phyloP scores from a whole-genome alignment of 2,888 invertebrate species.

The Pemphredon lugubris region DNA sequence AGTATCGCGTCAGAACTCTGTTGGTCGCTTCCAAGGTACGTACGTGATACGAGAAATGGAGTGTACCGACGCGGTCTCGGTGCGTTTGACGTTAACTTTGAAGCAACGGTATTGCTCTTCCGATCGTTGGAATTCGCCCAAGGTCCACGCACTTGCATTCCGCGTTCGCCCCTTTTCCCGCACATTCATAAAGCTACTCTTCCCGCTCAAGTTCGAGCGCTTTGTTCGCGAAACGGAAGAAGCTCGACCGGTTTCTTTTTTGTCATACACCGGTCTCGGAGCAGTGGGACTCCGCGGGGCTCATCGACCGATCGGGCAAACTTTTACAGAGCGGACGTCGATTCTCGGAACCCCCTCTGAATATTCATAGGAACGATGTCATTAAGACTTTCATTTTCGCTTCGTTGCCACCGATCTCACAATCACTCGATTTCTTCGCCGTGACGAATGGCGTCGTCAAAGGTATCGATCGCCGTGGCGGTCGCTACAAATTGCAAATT shows the following conservation, averaged over 20 bases:
- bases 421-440: slow-evolving; percentile 19
- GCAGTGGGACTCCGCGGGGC: slow-evolving; percentile 13
- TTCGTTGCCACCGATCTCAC: slow-evolving; percentile 1
- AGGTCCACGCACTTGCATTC: too few species aligned
- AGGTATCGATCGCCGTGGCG: too few species aligned
- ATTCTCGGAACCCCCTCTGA: neutral
- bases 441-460: slow-evolving; percentile 12
- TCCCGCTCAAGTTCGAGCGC: slow-evolving; percentile 51
- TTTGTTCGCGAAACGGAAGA: slow-evolving; percentile 54
- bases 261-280: slow-evolving; percentile 39
- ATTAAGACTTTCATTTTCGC: slow-evolving; percentile 37
- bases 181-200: slow-evolving; percentile 48
- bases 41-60: too few species aligned
- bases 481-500: neutral
- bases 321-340: slow-evolving; percentile 19
- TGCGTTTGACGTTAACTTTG: too few species aligned
- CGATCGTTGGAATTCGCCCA: too few species aligned
- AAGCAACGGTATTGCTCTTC: too few species aligned
- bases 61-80: too few species aligned
- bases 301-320: slow-evolving; percentile 8
- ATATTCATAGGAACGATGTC: slow-evolving; percentile 16
- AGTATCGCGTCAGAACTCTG: too few species aligned
- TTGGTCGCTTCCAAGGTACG: too few species aligned
- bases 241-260: slow-evolving; percentile 57
- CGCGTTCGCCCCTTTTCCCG: slow-evolving; percentile 5